Base-by-base conservation (phyloP, 2,113 vertebrate genomes). In the Nyctereutes procyonoides region DNA sequence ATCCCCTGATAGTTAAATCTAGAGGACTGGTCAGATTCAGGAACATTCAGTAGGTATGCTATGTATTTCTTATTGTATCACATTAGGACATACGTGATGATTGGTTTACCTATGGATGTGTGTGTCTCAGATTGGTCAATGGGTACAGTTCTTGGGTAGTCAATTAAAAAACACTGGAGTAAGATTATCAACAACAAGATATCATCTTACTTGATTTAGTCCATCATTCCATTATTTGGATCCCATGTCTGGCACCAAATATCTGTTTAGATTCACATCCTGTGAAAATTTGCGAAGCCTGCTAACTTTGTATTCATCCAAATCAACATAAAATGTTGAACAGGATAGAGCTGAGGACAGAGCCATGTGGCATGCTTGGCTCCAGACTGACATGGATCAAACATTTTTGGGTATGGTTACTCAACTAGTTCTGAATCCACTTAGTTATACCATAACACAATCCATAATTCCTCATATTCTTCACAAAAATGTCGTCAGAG, bases 191-290 rank as follows among this genome's bases (percentile, higher is more conserved):
- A 43, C 43, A 43, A 43, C 43, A 79, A 90, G 93, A 92, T 97
- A 65, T 97, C 65, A 94, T 98, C 65, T 97, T 85, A 97, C 94
- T 97, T 95, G 84, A 94, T 95, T 96, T 95, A 95, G 89, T 74
- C 83, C 74, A 92, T 96, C 88, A 96, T 96, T 95, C 71, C 95
- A 92, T 95, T 22, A 2, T 86, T 97, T 95, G 88, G 95, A 96
- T 97, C 30, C 83, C 74, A 96, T 95, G 63, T 97, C 48, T 96
- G 62, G 86, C 77, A 96, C 93, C 96, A 97, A 63, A 91, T 93
- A 85, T 96, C 93, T 96, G 56, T 90, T 97, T 92, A 97, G 93
- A 96, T 91, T 93, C 62, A 93, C 83, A 95, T 92, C 92, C 86
- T 79, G 74, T 93, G 94, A 96, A 89, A 88, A 63, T 90, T 79